phyloP scores from a whole-genome alignment of 2,797 vertebrate genomes.

The Falco peregrinus region DNA sequence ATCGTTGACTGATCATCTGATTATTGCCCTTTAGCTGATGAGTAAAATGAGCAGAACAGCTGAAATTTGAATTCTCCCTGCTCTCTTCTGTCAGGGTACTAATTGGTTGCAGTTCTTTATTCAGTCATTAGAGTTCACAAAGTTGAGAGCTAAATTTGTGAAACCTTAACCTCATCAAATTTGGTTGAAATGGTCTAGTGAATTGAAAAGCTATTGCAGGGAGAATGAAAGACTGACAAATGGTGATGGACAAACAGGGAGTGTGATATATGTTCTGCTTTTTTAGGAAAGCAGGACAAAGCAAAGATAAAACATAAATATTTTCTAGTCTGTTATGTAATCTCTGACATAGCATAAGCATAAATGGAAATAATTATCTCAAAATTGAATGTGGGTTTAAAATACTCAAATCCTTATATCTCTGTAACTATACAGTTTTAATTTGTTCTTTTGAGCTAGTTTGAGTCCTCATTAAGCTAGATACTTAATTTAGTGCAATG shows the following conservation, averaged over 20 bases:
- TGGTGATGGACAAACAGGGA: neutral
- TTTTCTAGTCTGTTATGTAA: neutral
- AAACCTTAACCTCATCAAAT: conserved; percentile 36
- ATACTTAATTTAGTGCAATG: neutral
- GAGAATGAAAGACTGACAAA: neutral
- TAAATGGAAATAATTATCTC: neutral
- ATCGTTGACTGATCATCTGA: neutral
- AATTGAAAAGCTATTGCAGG: neutral
- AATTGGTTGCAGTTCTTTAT: neutral
- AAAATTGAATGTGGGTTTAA: neutral
- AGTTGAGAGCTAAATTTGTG: conserved; percentile 11
- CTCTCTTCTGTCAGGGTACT: neutral
- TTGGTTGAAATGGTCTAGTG: neutral
- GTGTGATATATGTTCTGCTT: neutral
- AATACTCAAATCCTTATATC: neutral
- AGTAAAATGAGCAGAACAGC: conserved; percentile 13
- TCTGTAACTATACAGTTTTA: neutral
- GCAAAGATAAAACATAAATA: neutral
- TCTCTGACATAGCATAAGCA: neutral
- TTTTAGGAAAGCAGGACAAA: neutral
- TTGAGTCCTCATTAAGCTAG: neutral
- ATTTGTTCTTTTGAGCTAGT: neutral
- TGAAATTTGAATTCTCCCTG: neutral
- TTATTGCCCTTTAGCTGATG: conserved; percentile 3
- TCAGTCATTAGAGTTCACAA: conserved; percentile 5